phyloP scores from a whole-genome alignment of 2,113 vertebrate species.

The pig (Sus scrofa) region DNA sequence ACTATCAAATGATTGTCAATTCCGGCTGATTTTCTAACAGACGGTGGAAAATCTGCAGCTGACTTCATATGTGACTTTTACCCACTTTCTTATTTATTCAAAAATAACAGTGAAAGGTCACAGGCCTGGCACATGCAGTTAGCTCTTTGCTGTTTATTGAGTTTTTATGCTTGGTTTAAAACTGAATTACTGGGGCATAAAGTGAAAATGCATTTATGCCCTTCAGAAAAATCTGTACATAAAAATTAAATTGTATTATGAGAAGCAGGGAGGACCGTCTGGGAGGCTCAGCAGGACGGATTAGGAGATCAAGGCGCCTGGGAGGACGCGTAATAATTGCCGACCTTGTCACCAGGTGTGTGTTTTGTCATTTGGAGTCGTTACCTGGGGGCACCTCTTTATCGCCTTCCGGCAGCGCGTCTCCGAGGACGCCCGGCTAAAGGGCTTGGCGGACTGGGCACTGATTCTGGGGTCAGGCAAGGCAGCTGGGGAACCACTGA shows the following conservation, averaged over 20 bases:
- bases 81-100: conserved; percentile 75
- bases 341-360: neutral
- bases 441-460: neutral
- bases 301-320: conserved; percentile 16
- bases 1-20: conserved; percentile 85
- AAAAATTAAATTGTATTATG: conserved; percentile 84
- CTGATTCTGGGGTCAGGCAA: accelerated
- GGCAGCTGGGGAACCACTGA: accelerated
- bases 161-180: conserved; percentile 84
- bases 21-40: conserved; percentile 81
- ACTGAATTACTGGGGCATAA: conserved; percentile 76
- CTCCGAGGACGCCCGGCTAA: neutral
- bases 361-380: neutral
- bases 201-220: conserved; percentile 77
- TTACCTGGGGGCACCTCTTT: neutral
- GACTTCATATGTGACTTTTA: conserved; percentile 59
- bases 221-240: conserved; percentile 82
- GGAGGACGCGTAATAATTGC: neutral
- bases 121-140: conserved; percentile 17
- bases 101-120: conserved; percentile 80
- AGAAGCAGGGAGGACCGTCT: neutral
- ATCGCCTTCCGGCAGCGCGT: neutral
- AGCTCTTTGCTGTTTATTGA: conserved; percentile 80
- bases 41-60: conserved; percentile 66
- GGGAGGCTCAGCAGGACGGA: conserved; percentile 1